Evolutionary conservation across 2,888 invertebrate species (phyloP), one percentile per base, ranked within the genome.

Genomic region (Carcina quercana): DNA sequence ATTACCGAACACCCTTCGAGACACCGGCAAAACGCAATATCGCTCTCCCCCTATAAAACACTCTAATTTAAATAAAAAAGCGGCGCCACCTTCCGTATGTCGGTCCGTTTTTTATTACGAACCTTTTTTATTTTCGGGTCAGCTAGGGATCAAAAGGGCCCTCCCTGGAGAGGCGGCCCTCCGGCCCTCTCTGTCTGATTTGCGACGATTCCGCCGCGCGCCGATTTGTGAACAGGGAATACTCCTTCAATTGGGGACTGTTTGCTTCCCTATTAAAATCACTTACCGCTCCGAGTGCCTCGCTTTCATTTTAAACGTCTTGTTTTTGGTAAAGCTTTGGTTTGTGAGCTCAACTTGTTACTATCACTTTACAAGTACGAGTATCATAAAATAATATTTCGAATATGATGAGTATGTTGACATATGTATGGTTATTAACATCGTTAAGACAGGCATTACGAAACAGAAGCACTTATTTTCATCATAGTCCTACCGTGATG

Each of bases 41-140:
- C 76, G 75, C 73, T 69, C 73, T 69, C 71, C 76, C 75, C 73
- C 79, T 74, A 83, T 82, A 83, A 82, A 83, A 82, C 79, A 80
- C 80, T 83, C 82, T 79, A 83, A 82, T 83, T 83, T 83, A 83
- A 83, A 83, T 82, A 83, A 82, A 83, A 83, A 83, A 82, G 79
- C 79, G 76, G 74, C 82, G 78, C 79, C 79, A 82, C 82, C 80
- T 80, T 82, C 79, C 82, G 82, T 83, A 82, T 82, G 82, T 82
- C 78, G 79, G 79, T 72, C 74, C 76, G 74, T 80, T 74, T 38
- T 83, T 80, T 80, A 80, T 80, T 82, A 79, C 70, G 78, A 73
- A 75, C 82, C 80, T 82, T 83, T 82, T 83, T 83, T 82, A 82
- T 80, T 82, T 78, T 80, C 75, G 83, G 83, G 83, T 83, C 83